Conservation (phyloP, 2,797 vertebrate genomes). For the Myripristis jacobus region DNA sequence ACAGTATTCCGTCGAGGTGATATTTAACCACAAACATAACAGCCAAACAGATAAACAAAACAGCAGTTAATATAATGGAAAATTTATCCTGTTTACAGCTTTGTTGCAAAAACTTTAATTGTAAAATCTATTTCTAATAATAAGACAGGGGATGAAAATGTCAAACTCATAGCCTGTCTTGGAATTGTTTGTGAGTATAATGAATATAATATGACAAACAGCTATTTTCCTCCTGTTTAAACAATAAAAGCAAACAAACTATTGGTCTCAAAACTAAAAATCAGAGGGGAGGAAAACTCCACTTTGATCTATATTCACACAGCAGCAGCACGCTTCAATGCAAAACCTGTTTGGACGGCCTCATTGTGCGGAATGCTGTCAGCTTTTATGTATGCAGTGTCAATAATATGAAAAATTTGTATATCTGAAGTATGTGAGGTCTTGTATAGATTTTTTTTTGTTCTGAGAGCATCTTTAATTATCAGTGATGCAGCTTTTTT, state of each 20-base stretch:
- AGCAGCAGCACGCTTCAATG: background rate
- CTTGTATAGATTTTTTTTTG: constrained; percentile 45
- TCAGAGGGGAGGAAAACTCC: background rate
- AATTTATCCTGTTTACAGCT: background rate
- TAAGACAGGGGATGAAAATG: background rate
- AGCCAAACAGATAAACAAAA: constrained; percentile 15
- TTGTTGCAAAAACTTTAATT: background rate
- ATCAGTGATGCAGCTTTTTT: constrained; percentile 44
- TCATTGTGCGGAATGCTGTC: constrained; percentile 41
- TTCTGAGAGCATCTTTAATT: constrained; percentile 47
- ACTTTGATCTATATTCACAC: background rate
- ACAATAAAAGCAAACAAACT: background rate
- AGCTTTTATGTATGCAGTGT: constrained; percentile 51
- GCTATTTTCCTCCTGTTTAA: background rate
- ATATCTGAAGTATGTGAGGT: constrained; percentile 53
- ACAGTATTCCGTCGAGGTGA: constrained; percentile 14
- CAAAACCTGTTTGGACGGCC: constrained; percentile 11
- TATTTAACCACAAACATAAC: background rate
- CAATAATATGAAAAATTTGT: constrained; percentile 48
- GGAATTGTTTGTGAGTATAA: background rate
- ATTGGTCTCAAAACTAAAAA: background rate
- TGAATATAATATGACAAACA: background rate
- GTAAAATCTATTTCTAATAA: background rate
- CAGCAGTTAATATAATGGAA: background rate
- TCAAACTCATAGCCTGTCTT: background rate